Evolutionary conservation across 2,888 invertebrate genomes (phyloP).

Genomic region (Phyllotreta cruciferae): DNA sequence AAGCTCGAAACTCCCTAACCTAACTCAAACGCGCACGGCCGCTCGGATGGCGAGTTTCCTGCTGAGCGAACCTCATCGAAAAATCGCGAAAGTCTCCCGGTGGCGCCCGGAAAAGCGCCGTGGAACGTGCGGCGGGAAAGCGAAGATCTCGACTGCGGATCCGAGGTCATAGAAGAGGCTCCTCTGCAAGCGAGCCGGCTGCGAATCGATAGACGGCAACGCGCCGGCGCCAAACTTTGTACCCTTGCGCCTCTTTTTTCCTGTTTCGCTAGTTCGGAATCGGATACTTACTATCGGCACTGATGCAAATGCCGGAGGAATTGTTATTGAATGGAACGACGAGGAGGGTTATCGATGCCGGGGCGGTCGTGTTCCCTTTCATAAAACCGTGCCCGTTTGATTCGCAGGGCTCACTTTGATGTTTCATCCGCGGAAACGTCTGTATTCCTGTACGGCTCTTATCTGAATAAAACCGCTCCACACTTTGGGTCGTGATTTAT

Average conservation of each 20-base stretch:
- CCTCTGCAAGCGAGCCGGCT: slow-evolving; percentile 58
- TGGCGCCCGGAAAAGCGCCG: slow-evolving; percentile 22
- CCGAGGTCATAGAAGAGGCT: slow-evolving; percentile 63
- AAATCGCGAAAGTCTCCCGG: slow-evolving; percentile 26
- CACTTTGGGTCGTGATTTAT: too few species aligned
- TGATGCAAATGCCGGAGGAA: slow-evolving; percentile 25
- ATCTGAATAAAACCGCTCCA: too few species aligned
- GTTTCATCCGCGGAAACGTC: too few species aligned
- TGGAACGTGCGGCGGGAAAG: slow-evolving; percentile 24
- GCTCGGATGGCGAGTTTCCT: too few species aligned
- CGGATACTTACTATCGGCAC: slow-evolving; percentile 33
- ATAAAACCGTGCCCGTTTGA: too few species aligned
- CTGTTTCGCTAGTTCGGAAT: slow-evolving; percentile 28
- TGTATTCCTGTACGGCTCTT: too few species aligned
- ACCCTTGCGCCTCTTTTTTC: slow-evolving; percentile 32
- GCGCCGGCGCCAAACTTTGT: slow-evolving; percentile 47
- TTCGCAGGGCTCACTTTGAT: too few species aligned
- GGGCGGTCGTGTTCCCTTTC: too few species aligned
- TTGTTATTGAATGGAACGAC: slow-evolving; percentile 12
- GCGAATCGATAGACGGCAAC: slow-evolving; percentile 46
- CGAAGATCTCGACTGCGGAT: slow-evolving; percentile 56
- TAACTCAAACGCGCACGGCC: too few species aligned
- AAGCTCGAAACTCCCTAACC: too few species aligned
- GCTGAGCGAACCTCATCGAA: not conserved
- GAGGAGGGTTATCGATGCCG: not conserved